Conservation (phyloP, 2,797 vertebrate genomes). For the Channa striata region DNA sequence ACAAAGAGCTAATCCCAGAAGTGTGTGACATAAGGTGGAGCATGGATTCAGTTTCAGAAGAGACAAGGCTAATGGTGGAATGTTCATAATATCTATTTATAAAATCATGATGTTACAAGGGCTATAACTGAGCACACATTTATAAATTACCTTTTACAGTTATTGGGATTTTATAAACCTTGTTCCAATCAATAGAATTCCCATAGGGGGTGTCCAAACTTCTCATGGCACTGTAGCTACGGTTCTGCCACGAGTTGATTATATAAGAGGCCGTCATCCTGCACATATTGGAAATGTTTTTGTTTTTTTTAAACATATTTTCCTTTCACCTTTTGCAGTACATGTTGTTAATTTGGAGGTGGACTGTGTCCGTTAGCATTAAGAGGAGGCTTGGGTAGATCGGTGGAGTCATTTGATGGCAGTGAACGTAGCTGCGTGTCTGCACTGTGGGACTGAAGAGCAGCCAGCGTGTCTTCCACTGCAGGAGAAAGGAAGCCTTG, state of each 20-base stretch:
- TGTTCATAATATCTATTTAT: not conserved
- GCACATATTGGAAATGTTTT: conserved; percentile 16
- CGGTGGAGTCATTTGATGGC: conserved; percentile 30
- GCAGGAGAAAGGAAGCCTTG: conserved; percentile 61
- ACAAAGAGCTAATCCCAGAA: not conserved
- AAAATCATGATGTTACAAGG: not conserved
- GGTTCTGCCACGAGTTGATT: not conserved
- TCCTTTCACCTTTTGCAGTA: not conserved
- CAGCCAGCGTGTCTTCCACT: conserved; percentile 56
- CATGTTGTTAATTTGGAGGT: not conserved
- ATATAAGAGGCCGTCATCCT: not conserved
- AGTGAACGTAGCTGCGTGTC: conserved; percentile 31
- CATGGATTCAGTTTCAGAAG: not conserved
- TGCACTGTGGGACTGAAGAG: conserved; percentile 75
- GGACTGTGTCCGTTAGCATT: conserved; percentile 15
- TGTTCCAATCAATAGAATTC: not conserved
- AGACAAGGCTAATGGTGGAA: not conserved
- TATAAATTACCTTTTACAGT: not conserved
- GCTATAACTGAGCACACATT: not conserved
- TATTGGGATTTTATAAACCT: not conserved
- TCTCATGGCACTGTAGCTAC: conserved; percentile 5
- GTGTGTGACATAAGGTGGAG: not conserved
- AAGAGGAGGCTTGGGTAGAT: conserved; percentile 25
- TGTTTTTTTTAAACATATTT: too few species aligned
- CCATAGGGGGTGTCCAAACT: conserved; percentile 15